Base-by-base conservation (phyloP, 53 echinoderm and acorn worm species). In the Mesocentrotus franciscanus region DNA sequence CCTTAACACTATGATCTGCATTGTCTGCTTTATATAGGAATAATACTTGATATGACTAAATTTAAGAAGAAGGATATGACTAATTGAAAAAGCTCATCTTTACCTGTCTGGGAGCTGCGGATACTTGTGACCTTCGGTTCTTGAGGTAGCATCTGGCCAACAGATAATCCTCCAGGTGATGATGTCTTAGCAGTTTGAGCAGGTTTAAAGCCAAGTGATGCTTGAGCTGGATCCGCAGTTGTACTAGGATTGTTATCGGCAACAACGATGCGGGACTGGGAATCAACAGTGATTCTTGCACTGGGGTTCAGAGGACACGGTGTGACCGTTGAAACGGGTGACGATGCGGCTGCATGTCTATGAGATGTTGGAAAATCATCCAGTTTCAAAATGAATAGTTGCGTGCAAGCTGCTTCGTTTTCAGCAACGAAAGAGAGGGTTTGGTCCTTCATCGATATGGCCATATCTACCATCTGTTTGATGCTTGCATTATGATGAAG, bases 381-480 rank as follows among this genome's bases (percentile, higher is more conserved):
- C 29, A 81, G 81, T 10, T 20, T 36, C 13, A 36, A 39, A 22
- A 22, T 36, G 81, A 16, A 39, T 20, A 81, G 18, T 39, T 81
- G 36, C 81, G 81, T 81, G 18, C 22, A 12, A 33, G 18, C 8
- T 81, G 81, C 17, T 16, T 20, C 36, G 36, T 8, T 81, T 7
- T 81, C 81, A 81, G 42, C 81, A 81, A 81, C 1, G 42, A 81
- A 18, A 27, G 18, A 42, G 17, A 81, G 9, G 1, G 39, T 81
- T 8, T 42, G 36, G 16, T 81, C 22, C 18, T 39, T 20, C 42
- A 81, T 15, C 42, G 81, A 39, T 17, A 81, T 81, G 8, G 81
- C 81, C 81, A 81, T 81, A 27, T 81, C 81, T 81, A 81, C 22
- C 18, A 81, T 42, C 42, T 81, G 81, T 81, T 81, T 81, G 81